Conservation (phyloP, 2,888 invertebrate species). For the Lamellibrachia columna region DNA sequence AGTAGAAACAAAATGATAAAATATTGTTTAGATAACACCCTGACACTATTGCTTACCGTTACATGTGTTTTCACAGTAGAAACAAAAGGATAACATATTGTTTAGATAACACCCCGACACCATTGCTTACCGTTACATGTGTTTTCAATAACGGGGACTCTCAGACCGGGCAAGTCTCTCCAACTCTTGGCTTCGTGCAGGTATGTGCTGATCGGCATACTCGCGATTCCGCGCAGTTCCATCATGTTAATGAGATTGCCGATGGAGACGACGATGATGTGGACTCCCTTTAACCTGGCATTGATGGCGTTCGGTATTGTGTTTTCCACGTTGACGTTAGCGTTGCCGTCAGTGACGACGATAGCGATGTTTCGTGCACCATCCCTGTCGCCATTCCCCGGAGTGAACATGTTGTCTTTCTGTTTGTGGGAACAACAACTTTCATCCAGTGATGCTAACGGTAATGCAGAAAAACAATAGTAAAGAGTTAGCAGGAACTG, state of each 20-base stretch:
- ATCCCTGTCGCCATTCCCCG: constrained; percentile 17
- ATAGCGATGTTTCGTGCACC: neutral
- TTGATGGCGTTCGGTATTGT: constrained; percentile 44
- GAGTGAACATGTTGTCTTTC: constrained; percentile 6
- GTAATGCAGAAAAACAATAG: too few relatives aligned
- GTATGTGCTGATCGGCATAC: constrained; percentile 24
- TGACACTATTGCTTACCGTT: too few relatives aligned
- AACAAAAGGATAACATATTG: too few relatives aligned
- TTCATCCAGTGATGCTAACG: neutral
- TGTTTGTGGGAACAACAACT: neutral
- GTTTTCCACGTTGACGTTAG: neutral
- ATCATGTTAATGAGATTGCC: constrained; percentile 32
- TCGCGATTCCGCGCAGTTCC: constrained; percentile 32
- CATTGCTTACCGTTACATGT: constrained; percentile 30
- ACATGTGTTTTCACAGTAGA: too few relatives aligned
- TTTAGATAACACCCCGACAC: neutral
- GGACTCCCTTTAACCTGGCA: constrained; percentile 31
- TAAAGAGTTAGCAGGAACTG: too few relatives aligned
- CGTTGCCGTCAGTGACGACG: constrained; percentile 20
- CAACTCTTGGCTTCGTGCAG: constrained; percentile 32
- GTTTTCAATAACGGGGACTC: constrained; percentile 20
- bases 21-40: too few relatives aligned
- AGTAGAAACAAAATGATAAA: too few relatives aligned
- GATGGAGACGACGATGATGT: constrained; percentile 34
- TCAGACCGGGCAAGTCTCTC: constrained; percentile 24